Base-by-base conservation (phyloP, 1,140 invertebrate species). In the Ptiloglossa arizonensis region DNA sequence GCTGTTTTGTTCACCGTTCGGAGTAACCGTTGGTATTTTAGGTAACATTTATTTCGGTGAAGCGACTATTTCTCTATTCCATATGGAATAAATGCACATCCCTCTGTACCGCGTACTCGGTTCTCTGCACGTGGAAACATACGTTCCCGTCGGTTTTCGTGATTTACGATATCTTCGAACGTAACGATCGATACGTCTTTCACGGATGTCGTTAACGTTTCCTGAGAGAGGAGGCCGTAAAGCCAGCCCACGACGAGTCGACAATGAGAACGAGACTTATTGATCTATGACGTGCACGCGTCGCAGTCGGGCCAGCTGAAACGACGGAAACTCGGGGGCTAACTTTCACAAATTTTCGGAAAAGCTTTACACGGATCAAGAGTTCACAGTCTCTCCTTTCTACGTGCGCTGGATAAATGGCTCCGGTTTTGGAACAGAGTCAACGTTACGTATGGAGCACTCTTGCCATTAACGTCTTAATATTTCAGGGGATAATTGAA, bases 241-340 rank as follows among this genome's bases (percentile, higher is more conserved):
- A 76, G 66, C 76, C 72, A 50, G 60, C 67, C 69, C 62, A 62
- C 29, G 69, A 63, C 63, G 59, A 79, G 62, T 79, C 87, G 85
- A 88, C 87, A 87, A 89, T 85, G 80, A 85, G 73, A 86, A 88
- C 79, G 82, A 88, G 89, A 89, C 87, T 80, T 88, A 90, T 89
- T 88, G 88, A 91, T 87, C 86, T 87, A 90, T 75, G 85, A 87
- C 79, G 77, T 82, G 86, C 89, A 91, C 88, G 90, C 88, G 87
- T 81, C 87, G 77, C 75, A 57, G 63, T 71, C 71, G 66, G 62
- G 29, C 63, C 38, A 68, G 56, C 74, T 38, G 59, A 80, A 76
- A 32, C 60, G 44, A 56, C 56, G 41, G 38, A 38, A 69, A 52
- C 22, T 48, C 32, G 27, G 56, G 29, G 29, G 57, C 44, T 68